phyloP scores from a whole-genome alignment of 2,888 invertebrate genomes.

The Pristionchus exspectatus region DNA sequence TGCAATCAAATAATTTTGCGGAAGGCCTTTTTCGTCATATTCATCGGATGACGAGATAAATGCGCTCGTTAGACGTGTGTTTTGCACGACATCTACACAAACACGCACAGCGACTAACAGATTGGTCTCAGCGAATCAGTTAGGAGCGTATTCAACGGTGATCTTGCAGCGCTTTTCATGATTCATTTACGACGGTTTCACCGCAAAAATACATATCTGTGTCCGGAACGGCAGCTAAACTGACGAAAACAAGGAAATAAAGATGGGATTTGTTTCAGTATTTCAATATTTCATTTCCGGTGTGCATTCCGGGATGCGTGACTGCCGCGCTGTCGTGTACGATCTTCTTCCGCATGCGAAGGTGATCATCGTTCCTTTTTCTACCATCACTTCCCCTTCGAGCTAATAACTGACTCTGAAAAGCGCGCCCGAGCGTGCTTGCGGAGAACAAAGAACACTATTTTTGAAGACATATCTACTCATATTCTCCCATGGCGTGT shows the following conservation, averaged over 20 bases:
- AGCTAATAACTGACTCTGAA: no score
- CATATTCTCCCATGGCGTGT: no score
- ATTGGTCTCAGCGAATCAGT: neutral
- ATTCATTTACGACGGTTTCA: no score
- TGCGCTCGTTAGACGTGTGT: no score
- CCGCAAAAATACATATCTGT: no score
- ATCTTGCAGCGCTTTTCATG: no score
- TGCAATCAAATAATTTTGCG: no score
- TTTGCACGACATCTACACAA: no score
- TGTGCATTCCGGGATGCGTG: constrained; percentile 63
- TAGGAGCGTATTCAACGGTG: neutral
- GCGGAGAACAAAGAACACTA: neutral
- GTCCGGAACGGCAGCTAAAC: neutral
- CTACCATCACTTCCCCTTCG: neutral
- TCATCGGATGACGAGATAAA: constrained; percentile 21
- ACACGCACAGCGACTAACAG: no score
- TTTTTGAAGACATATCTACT: no score
- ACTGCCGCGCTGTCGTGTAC: constrained; percentile 61
- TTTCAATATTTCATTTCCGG: constrained; percentile 51
- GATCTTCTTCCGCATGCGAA: constrained; percentile 61
- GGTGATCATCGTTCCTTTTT: constrained; percentile 19
- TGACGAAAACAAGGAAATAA: neutral
- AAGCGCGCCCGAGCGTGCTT: neutral
- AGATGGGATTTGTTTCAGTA: no score
- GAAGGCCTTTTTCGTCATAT: no score